Conservation (phyloP, 1,140 invertebrate species). For the Nasonia giraulti region DNA sequence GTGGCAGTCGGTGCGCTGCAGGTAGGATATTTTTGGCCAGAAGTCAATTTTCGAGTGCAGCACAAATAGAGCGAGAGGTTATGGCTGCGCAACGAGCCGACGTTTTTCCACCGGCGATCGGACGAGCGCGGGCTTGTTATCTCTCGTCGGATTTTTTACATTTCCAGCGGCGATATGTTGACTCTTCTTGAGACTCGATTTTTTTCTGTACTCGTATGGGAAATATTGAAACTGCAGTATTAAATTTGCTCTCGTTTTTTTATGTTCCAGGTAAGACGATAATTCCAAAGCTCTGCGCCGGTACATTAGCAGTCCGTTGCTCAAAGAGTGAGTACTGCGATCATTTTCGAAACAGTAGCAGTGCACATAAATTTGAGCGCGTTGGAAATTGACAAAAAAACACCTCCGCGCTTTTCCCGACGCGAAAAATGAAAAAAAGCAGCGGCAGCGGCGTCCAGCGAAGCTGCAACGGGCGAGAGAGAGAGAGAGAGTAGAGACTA, state of each 20-base stretch:
- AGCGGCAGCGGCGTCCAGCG: constrained; percentile 47
- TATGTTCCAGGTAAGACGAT: constrained; percentile 59
- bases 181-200: not conserved
- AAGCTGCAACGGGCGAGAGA: too few species aligned
- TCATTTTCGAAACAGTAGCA: not conserved
- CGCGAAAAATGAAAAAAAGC: constrained; percentile 16
- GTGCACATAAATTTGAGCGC: not conserved
- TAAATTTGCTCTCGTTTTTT: not conserved
- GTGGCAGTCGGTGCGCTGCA: constrained; percentile 6
- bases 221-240: too few species aligned
- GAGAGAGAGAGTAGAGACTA: not conserved
- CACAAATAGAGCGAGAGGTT: constrained; percentile 61
- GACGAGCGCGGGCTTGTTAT: not conserved
- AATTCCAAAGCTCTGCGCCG: not conserved
- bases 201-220: not conserved
- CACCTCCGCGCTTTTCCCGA: not conserved
- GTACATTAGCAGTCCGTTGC: not conserved
- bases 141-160: not conserved
- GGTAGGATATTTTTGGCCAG: constrained; percentile 65
- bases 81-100: not conserved
- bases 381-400: constrained; percentile 30
- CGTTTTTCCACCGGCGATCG: not conserved
- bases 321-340: not conserved
- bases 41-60: constrained; percentile 70
- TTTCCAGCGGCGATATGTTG: constrained; percentile 10